Evolutionary conservation across 1,140 invertebrate species (phyloP).

Genomic region (Phenacoccus solenopsis): DNA sequence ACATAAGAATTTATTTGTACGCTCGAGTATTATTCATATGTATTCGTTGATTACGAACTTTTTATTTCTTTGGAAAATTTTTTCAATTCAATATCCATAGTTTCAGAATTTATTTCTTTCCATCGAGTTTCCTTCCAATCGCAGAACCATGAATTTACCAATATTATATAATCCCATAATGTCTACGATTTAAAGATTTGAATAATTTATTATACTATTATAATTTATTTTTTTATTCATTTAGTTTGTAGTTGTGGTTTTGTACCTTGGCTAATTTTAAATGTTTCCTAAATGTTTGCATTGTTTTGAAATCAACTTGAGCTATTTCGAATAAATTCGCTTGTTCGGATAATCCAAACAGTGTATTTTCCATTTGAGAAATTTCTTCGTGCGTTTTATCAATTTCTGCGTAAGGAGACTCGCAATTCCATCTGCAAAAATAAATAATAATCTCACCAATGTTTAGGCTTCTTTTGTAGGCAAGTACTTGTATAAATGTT

Average conservation of each 20-base stretch:
- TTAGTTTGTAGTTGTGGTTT: not conserved
- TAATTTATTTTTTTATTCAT: not conserved
- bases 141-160: slow-evolving; percentile 65
- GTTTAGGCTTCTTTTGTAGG: too few relatives aligned
- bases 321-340: slow-evolving; percentile 75
- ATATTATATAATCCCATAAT: slow-evolving; percentile 80
- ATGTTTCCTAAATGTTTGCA: slow-evolving; percentile 62
- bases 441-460: not conserved
- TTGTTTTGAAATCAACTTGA: slow-evolving; percentile 63
- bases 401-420: slow-evolving; percentile 57
- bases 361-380: slow-evolving; percentile 50
- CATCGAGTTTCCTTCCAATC: slow-evolving; percentile 87
- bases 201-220: not conserved
- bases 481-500: too few relatives aligned
- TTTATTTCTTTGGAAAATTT: slow-evolving; percentile 73
- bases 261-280: slow-evolving; percentile 52
- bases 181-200: slow-evolving; percentile 36
- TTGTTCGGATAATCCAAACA: slow-evolving; percentile 53
- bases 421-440: slow-evolving; percentile 43
- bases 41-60: slow-evolving; percentile 31
- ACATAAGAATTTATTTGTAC: not conserved
- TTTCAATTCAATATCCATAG: slow-evolving; percentile 89
- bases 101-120: slow-evolving; percentile 85
- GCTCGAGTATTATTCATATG: not conserved
- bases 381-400: slow-evolving; percentile 60